phyloP scores from a whole-genome alignment of 2,888 invertebrate genomes.

The Microdon myrmicae region DNA sequence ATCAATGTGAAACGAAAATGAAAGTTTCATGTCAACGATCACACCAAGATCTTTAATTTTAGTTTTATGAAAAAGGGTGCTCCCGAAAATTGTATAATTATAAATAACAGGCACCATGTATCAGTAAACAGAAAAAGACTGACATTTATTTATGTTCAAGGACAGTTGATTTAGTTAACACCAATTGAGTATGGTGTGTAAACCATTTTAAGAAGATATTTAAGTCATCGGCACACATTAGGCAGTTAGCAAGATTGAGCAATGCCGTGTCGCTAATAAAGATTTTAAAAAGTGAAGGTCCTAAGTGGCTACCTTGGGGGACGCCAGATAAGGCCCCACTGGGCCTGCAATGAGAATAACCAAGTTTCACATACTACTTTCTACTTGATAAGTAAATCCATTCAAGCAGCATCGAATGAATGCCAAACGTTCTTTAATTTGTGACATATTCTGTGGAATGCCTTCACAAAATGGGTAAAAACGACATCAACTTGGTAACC shows the following conservation, averaged over 20 bases:
- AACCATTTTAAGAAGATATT: constrained; percentile 10
- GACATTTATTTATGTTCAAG: constrained; percentile 1
- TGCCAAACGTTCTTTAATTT: constrained; percentile 2
- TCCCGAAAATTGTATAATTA: background rate
- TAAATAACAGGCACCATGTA: background rate
- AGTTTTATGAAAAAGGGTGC: background rate
- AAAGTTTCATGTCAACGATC: constrained; percentile 9
- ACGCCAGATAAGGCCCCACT: constrained; percentile 8
- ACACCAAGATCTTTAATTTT: constrained; percentile 13
- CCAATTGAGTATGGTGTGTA: constrained; percentile 5
- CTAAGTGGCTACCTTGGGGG: constrained; percentile 13
- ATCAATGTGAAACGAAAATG: constrained; percentile 9
- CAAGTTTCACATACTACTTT: constrained; percentile 8
- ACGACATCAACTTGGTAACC: constrained; percentile 12
- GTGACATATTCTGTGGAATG: constrained; percentile 2
- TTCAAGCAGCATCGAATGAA: background rate
- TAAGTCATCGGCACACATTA: constrained; percentile 12
- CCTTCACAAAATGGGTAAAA: constrained; percentile 8
- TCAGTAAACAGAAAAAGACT: background rate
- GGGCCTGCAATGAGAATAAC: background rate
- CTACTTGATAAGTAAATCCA: constrained; percentile 13
- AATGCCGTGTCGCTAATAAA: constrained; percentile 4
- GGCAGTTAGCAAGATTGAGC: background rate
- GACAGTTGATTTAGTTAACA: constrained; percentile 1
- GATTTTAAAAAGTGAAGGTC: constrained; percentile 11